A percentile compares a stretch with the other conserved stretches of the same genome.
phyloP scores from a whole-genome alignment of 2,888 invertebrate species.

The Ferdinandea cuprea region DNA sequence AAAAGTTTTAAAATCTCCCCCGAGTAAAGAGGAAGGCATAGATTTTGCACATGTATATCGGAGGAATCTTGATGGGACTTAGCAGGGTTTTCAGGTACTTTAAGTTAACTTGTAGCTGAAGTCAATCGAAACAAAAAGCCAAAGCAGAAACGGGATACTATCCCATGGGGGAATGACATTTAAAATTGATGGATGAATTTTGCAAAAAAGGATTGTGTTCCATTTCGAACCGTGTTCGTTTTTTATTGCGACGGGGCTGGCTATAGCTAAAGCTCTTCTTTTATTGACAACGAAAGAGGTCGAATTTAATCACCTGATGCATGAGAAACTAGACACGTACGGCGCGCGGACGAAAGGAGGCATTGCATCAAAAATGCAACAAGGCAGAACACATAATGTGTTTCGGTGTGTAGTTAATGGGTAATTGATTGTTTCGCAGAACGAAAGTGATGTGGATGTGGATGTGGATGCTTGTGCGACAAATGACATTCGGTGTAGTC shows the following conservation, averaged over 20 bases:
- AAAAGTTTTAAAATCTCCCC: conserved; percentile 58
- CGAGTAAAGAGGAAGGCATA: conserved; percentile 6
- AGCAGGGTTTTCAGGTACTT: conserved; percentile 27
- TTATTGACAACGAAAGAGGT: conserved; percentile 39
- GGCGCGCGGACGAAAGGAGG: neutral
- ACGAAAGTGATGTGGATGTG: conserved; percentile 49
- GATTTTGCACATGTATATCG: conserved; percentile 13
- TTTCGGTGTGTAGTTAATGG: conserved; percentile 56
- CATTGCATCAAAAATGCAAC: conserved; percentile 64
- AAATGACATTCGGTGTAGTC: conserved; percentile 65
- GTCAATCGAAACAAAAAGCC: conserved; percentile 21
- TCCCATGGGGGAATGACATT: conserved; percentile 55
- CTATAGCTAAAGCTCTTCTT: conserved; percentile 21
- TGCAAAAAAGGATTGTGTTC: conserved; percentile 57
- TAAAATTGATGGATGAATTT: conserved; percentile 68
- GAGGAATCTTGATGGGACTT: conserved; percentile 41
- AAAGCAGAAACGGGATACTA: neutral
- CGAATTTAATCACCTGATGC: conserved; percentile 64
- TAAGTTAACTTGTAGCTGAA: conserved; percentile 44
- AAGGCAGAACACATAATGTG: conserved; percentile 53
- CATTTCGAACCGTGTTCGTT: conserved; percentile 7
- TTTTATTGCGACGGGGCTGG: conserved; percentile 28
- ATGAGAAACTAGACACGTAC: conserved; percentile 15
- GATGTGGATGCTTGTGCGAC: conserved; percentile 47
- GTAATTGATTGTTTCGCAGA: conserved; percentile 61